Percentiles rank a stretch among this genome's conserved stretches.
Conservation (phyloP, 2,888 invertebrate species). For the Scaptomyza tumidula region DNA sequence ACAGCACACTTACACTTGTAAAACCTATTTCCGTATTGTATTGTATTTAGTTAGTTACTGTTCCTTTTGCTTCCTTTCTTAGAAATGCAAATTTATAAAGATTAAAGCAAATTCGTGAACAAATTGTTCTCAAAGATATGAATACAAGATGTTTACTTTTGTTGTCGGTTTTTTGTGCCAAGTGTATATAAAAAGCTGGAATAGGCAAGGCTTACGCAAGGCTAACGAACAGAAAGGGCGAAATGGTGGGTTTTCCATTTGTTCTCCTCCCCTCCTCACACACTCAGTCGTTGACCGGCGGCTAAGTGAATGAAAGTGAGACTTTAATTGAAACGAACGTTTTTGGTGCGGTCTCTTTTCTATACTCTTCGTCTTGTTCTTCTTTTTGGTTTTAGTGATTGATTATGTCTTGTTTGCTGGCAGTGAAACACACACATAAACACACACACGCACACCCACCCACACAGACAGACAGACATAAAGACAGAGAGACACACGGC, state of each 20-base stretch:
- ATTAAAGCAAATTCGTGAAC: too few species aligned
- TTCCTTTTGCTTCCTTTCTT: too few species aligned
- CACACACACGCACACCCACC: conserved; percentile 8
- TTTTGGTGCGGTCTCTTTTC: conserved; percentile 43
- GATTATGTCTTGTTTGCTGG: conserved; percentile 72
- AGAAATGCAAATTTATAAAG: too few species aligned
- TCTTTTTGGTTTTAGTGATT: conserved; percentile 71
- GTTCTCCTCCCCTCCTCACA: neutral
- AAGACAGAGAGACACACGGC: conserved; percentile 22
- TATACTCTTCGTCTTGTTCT: neutral
- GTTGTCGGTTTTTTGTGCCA: neutral
- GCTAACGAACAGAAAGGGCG: neutral
- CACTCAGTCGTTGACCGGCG: neutral
- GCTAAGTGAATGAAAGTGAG: conserved; percentile 70
- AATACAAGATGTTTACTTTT: too few species aligned
- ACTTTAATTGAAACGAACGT: conserved; percentile 74
- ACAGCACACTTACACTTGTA: too few species aligned
- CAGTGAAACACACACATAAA: conserved; percentile 21
- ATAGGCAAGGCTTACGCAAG: conserved; percentile 3
- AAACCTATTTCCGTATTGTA: too few species aligned
- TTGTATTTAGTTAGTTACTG: too few species aligned
- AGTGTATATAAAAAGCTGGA: neutral
- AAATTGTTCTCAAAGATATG: too few species aligned
- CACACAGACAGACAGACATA: conserved; percentile 5
- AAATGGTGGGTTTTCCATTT: conserved; percentile 7